Conservation (phyloP, 2,797 vertebrate genomes). For the Esox lucius region DNA sequence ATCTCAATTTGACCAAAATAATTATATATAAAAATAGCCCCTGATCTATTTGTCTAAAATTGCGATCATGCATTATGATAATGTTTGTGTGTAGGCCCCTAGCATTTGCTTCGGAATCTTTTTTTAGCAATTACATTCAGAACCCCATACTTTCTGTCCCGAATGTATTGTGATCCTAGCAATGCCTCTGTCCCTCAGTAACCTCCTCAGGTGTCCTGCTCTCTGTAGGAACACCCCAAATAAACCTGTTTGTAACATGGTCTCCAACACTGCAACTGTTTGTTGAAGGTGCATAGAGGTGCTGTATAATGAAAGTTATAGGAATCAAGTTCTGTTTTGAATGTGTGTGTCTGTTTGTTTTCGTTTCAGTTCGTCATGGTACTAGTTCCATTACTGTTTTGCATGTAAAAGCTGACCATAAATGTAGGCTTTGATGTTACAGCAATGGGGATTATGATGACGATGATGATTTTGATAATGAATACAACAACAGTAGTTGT, state of each 20-base stretch:
- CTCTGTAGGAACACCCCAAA: conserved; percentile 61
- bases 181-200: too few relatives aligned
- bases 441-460: background rate
- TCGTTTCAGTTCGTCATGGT: background rate
- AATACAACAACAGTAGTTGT: background rate
- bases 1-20: too few relatives aligned
- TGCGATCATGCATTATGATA: too few relatives aligned
- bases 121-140: too few relatives aligned
- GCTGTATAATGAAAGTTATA: background rate
- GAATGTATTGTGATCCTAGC: too few relatives aligned
- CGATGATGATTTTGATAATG: background rate
- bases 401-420: background rate
- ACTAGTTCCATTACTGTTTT: background rate
- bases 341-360: background rate
- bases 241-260: conserved; percentile 60
- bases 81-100: too few relatives aligned
- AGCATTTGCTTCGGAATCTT: too few relatives aligned
- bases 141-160: too few relatives aligned
- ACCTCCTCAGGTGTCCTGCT: conserved; percentile 32
- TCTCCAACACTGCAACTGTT: conserved; percentile 27
- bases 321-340: background rate
- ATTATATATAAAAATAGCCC: too few relatives aligned
- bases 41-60: too few relatives aligned
- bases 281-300: conserved; percentile 2
- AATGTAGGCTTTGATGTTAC: background rate